Evolutionary conservation across 2,797 vertebrate genomes (phyloP), one percentile per base, ranked within the genome.

Genomic region (Anabas testudineus): DNA sequence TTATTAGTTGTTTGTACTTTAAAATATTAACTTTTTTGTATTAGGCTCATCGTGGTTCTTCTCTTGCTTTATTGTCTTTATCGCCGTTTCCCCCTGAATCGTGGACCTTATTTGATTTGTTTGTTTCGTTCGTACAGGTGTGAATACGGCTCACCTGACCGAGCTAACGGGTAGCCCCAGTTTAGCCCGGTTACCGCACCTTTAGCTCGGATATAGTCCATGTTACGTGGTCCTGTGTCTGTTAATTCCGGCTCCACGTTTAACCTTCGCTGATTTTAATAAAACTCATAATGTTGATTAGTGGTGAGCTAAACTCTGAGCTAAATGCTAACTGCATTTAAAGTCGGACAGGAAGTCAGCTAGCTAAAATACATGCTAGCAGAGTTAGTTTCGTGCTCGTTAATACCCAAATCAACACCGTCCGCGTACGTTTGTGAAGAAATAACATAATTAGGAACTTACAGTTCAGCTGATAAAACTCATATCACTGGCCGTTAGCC

Each of bases 401-500:
- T n/a, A 10, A 7, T 16, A 2, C 22, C 12, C 3, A 9, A 10
- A 32, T 2, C 19, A 42, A 21, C 14, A 1, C 8, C 5, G 5
- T 42, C 21, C 7, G 30, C 8, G 47, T 61, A n/a, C 10, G 3
- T 46, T 8, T 0, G 13, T 13, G 19, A 5, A 16, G 3, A 13
- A 60, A 49, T 1, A 14, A 32, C 5, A 37, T 2, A n/a, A 14
- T 18, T 13, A 36, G 45, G 7, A 21, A 87, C 86, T 86, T 71
- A 88, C 86, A 24, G 49, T 74, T 82, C 53, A 79, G 43, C 32
- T 16, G 9, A 34, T 15, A 51, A 56, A 30, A 51, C 4, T 76
- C 87, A 88, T 82, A 21, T 70, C 74, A 75, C 30, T 52, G 15
- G 5, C 12, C 28, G 37, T 75, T 80, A 79, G 74, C 82, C 54